These are phyloP conservation scores for Eueides isabella DNA, from an alignment of 1,140 invertebrate genomes.

Conservation along the genomic window DNA sequence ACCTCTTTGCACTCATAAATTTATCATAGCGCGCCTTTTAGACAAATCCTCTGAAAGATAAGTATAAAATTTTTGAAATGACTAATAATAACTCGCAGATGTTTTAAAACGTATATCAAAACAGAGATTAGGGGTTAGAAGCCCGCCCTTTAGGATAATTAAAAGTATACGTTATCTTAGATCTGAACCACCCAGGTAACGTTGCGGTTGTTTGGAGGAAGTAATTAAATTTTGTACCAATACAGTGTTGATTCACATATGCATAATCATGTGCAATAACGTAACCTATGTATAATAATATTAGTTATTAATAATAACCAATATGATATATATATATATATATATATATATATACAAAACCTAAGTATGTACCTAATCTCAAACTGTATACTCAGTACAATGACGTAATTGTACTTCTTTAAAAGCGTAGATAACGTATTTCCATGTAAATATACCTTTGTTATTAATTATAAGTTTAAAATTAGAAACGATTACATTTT, in stretches of 20 bases:
- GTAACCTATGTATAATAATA: not conserved
- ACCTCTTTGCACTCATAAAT: slow-evolving; percentile 20
- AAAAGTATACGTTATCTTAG: slow-evolving; percentile 69
- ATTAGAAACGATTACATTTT: too few relatives aligned
- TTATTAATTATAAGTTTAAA: too few relatives aligned
- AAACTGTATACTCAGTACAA: not conserved
- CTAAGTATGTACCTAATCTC: too few relatives aligned
- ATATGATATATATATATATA: too few relatives aligned
- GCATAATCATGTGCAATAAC: slow-evolving; percentile 12
- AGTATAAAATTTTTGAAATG: slow-evolving; percentile 43
- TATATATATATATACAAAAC: too few relatives aligned
- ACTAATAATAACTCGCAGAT: slow-evolving; percentile 73
- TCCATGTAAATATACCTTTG: not conserved
- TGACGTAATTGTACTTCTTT: not conserved
- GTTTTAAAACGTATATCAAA: slow-evolving; percentile 59
- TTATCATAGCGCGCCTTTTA: slow-evolving; percentile 21
- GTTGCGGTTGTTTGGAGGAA: slow-evolving; percentile 52
- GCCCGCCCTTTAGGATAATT: slow-evolving; percentile 69
- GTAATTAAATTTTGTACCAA: slow-evolving; percentile 37
- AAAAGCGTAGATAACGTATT: not conserved
- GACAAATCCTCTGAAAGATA: slow-evolving; percentile 28
- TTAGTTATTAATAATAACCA: too few relatives aligned
- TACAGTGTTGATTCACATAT: slow-evolving; percentile 20
- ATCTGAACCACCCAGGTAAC: slow-evolving; percentile 73
- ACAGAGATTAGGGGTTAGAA: slow-evolving; percentile 73